Conservation (phyloP, 2,113 vertebrate species). For the Azemiops feae region DNA sequence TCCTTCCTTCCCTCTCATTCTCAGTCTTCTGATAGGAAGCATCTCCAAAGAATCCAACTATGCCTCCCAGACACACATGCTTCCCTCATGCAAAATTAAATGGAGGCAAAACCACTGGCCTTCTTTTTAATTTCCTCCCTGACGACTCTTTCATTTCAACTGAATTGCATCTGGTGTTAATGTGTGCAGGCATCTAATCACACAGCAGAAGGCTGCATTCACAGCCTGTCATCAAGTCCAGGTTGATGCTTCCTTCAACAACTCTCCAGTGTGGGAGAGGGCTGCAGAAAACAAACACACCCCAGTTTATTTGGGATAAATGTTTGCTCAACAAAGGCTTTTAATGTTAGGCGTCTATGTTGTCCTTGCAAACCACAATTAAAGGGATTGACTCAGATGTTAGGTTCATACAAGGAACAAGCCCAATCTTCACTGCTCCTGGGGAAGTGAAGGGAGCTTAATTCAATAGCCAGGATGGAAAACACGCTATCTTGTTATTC, state of each 20-base stretch:
- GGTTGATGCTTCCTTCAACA: background rate
- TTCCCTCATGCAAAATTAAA: constrained; percentile 2
- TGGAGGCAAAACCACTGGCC: background rate
- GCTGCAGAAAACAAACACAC: background rate
- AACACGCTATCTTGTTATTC: background rate
- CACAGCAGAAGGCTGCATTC: fast-evolving
- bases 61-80: background rate
- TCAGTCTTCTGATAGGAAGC: background rate
- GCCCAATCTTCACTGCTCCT: background rate
- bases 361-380: constrained; percentile 11
- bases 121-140: constrained; percentile 10
- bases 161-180: background rate
- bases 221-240: background rate
- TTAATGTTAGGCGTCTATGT: background rate
- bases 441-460: background rate
- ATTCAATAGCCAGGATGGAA: background rate
- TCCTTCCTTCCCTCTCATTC: background rate
- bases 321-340: constrained; percentile 4
- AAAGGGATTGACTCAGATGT: background rate
- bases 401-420: constrained; percentile 4
- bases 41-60: background rate
- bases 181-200: background rate
- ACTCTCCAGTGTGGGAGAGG: background rate
- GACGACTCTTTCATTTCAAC: background rate
- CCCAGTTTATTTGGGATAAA: background rate